phyloP scores from a whole-genome alignment of 2,888 invertebrate species.

The Sinodicranocentrus sp. region DNA sequence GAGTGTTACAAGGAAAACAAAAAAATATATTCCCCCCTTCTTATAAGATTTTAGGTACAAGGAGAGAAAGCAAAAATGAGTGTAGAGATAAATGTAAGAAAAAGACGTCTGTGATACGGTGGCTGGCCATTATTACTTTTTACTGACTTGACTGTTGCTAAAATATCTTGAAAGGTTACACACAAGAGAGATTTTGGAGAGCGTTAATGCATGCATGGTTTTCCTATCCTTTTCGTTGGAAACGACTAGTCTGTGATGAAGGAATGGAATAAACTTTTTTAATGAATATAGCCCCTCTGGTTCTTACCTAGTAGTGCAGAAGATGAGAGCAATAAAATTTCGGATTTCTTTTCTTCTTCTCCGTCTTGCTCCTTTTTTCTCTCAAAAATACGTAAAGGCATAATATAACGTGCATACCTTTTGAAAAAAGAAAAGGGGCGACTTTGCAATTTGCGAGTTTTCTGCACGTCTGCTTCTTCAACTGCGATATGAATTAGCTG shows the following conservation, averaged over 20 bases:
- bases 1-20: background rate
- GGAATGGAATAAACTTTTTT: conserved; percentile 38
- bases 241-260: conserved; percentile 2
- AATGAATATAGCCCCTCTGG: conserved; percentile 55
- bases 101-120: background rate
- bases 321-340: conserved; percentile 34
- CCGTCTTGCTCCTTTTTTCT: no score
- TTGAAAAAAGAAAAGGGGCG: background rate
- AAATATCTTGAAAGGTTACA: conserved; percentile 6
- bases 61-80: conserved; percentile 9
- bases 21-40: no score
- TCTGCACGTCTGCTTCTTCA: background rate
- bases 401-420: background rate
- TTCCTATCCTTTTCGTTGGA: conserved; percentile 15
- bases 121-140: conserved; percentile 21
- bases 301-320: conserved; percentile 18
- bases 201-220: conserved; percentile 42
- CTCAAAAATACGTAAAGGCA: background rate
- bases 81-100: background rate
- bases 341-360: background rate
- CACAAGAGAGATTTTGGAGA: background rate
- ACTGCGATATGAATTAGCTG: background rate
- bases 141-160: background rate
- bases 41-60: no score
- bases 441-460: background rate